phyloP scores from a whole-genome alignment of 2,888 invertebrate genomes.

The Morinoia aosen region DNA sequence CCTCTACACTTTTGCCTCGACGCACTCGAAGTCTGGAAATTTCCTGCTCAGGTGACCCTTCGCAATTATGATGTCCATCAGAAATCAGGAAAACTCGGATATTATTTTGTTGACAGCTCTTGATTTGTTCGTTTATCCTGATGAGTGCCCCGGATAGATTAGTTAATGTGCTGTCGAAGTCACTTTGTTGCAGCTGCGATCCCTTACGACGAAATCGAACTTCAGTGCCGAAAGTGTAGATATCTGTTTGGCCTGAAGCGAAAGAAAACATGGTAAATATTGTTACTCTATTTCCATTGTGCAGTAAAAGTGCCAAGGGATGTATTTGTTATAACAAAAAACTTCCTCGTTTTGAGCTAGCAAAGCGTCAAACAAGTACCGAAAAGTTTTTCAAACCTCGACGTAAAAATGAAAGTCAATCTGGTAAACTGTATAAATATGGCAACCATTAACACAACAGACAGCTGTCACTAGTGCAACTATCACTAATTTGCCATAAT shows the following conservation, averaged over 20 bases:
- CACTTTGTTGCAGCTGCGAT: not conserved
- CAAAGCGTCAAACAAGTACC: no score
- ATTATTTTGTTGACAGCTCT: conserved; percentile 50
- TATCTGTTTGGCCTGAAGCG: conserved; percentile 50
- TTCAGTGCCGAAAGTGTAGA: conserved; percentile 56
- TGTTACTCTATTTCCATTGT: no score
- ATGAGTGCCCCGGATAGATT: conserved; percentile 53
- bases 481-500: no score
- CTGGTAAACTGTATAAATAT: no score
- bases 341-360: no score
- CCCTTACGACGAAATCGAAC: conserved; percentile 49
- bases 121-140: conserved; percentile 53
- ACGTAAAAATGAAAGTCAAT: no score
- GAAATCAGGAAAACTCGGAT: conserved; percentile 58
- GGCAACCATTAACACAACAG: no score
- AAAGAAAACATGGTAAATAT: not conserved
- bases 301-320: no score
- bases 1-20: conserved; percentile 56
- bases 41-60: conserved; percentile 54
- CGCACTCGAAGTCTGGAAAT: conserved; percentile 53
- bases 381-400: no score
- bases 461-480: no score
- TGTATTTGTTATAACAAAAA: no score
- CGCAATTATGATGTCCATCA: conserved; percentile 58
- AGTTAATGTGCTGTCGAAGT: conserved; percentile 16